Conservation (phyloP, 2,888 invertebrate species). For the Acleris literana region DNA sequence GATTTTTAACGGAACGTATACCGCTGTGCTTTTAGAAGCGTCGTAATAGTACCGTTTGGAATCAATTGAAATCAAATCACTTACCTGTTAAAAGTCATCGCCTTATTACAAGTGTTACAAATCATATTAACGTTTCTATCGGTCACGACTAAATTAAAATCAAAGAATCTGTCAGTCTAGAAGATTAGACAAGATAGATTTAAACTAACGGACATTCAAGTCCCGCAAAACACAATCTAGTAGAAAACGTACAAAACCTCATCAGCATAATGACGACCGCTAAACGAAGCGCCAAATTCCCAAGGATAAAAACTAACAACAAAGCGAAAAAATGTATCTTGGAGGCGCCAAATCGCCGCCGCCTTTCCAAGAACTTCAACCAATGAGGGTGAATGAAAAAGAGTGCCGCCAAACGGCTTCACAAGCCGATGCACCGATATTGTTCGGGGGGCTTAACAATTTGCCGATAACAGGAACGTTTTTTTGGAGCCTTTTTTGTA, state of each 20-base stretch:
- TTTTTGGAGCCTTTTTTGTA: slow-evolving; percentile 29
- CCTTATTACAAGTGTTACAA: background rate
- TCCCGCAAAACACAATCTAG: background rate
- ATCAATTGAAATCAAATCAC: slow-evolving; percentile 16
- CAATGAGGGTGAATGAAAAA: slow-evolving; percentile 69
- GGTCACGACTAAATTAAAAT: too few species aligned
- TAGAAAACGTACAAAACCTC: slow-evolving; percentile 14
- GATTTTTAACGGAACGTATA: slow-evolving; percentile 25
- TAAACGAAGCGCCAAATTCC: slow-evolving; percentile 27
- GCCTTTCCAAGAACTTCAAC: slow-evolving; percentile 66
- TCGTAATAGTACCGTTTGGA: slow-evolving; percentile 18
- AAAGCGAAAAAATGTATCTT: slow-evolving; percentile 44
- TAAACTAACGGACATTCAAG: background rate
- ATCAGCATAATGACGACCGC: slow-evolving; percentile 21
- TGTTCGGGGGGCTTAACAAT: slow-evolving; percentile 65
- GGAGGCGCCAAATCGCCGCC: slow-evolving; percentile 78
- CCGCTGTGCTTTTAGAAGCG: slow-evolving; percentile 14
- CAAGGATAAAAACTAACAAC: slow-evolving; percentile 28
- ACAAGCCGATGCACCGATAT: slow-evolving; percentile 74
- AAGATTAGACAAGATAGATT: background rate
- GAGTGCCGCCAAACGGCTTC: slow-evolving; percentile 74
- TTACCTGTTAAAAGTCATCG: slow-evolving; percentile 8
- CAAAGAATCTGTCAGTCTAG: background rate
- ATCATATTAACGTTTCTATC: too few species aligned
- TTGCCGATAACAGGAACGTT: slow-evolving; percentile 37